Conservation (phyloP, 2,888 invertebrate species). For the Dichetophora obliterata region DNA sequence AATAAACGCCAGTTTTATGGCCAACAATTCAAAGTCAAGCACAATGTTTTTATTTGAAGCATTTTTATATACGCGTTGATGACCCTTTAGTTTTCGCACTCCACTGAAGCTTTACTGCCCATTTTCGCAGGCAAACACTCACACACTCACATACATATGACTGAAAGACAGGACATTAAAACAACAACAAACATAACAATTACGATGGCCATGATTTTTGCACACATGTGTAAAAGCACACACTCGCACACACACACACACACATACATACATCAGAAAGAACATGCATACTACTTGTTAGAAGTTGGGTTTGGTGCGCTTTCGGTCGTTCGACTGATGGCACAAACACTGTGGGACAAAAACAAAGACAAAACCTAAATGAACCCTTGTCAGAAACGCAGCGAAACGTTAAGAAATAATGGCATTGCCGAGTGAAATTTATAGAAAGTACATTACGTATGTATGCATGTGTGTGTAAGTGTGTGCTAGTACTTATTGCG, state of each 20-base stretch:
- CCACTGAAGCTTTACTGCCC: conserved; percentile 4
- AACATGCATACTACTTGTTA: background rate
- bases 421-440: conserved; percentile 54
- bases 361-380: conserved; percentile 22
- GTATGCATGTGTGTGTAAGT: background rate
- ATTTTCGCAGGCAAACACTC: background rate
- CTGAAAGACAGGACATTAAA: background rate
- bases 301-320: background rate
- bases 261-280: conserved; percentile 12
- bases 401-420: conserved; percentile 61
- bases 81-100: conserved; percentile 32
- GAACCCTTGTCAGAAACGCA: conserved; percentile 56
- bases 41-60: conserved; percentile 48
- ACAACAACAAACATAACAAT: background rate
- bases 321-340: background rate
- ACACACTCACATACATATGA: background rate
- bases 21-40: conserved; percentile 46
- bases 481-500: background rate
- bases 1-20: conserved; percentile 44
- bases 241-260: conserved; percentile 23
- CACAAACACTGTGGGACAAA: background rate
- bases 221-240: conserved; percentile 27
- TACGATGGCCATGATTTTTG: conserved; percentile 4
- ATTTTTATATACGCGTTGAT: conserved; percentile 44
- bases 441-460: conserved; percentile 43